phyloP scores from a whole-genome alignment of 1,140 invertebrate genomes.

The Agrypnia vestita region DNA sequence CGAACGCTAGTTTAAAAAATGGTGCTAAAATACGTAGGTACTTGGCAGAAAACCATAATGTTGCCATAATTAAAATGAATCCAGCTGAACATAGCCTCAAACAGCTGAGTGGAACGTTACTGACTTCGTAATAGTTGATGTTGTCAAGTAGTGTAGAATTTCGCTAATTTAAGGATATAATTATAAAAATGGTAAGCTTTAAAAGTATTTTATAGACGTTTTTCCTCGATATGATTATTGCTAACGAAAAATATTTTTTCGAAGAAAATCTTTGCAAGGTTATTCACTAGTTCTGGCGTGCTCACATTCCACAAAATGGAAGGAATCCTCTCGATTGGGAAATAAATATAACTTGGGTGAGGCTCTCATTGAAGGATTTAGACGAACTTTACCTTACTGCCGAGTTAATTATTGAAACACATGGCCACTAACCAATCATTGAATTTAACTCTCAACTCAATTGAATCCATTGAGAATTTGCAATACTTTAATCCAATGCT shows the following conservation, averaged over 20 bases:
- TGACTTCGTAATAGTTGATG: slow-evolving; percentile 53
- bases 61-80: slow-evolving; percentile 4
- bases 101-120: slow-evolving; percentile 2
- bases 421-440: neutral
- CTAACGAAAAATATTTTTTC: neutral
- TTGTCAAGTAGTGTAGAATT: slow-evolving; percentile 43
- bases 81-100: neutral
- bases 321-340: slow-evolving; percentile 12
- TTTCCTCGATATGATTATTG: neutral
- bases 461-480: neutral
- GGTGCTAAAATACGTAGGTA: too few relatives aligned
- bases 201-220: neutral
- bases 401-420: too few relatives aligned
- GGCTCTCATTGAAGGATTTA: too few relatives aligned
- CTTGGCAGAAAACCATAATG: neutral
- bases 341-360: neutral
- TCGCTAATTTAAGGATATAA: slow-evolving; percentile 19
- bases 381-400: too few relatives aligned
- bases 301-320: slow-evolving; percentile 29
- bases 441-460: neutral
- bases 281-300: slow-evolving; percentile 2
- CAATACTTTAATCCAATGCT: neutral
- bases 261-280: slow-evolving; percentile 20
- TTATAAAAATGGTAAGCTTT: slow-evolving; percentile 39
- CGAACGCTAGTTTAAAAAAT: too few relatives aligned